phyloP scores from a whole-genome alignment of 2,113 vertebrate species.

The Brachyistius frenatus region DNA sequence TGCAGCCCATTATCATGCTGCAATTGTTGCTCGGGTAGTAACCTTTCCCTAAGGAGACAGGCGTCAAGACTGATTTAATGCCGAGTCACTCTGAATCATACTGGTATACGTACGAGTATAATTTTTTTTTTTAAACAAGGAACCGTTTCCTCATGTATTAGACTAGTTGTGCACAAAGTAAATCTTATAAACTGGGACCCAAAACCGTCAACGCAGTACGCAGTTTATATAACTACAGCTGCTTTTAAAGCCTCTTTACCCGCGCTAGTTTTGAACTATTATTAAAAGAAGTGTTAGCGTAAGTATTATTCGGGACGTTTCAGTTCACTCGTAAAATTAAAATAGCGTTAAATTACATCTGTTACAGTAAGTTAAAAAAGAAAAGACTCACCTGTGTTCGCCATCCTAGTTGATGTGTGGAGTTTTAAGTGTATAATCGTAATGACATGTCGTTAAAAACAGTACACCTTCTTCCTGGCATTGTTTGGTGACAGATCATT shows the following conservation, averaged over 20 bases:
- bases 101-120: neutral
- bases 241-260: too few relatives aligned
- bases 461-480: neutral
- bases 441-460: rapidly evolving
- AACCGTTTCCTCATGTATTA: too few relatives aligned
- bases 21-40: too few relatives aligned
- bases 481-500: slow-evolving; percentile 22
- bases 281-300: too few relatives aligned
- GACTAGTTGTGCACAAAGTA: too few relatives aligned
- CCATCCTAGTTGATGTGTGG: slow-evolving; percentile 33
- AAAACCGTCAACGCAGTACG: too few relatives aligned
- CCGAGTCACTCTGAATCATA: slow-evolving; percentile 21
- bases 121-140: too few relatives aligned
- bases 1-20: too few relatives aligned
- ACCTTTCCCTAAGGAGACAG: neutral
- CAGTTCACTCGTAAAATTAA: neutral
- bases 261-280: too few relatives aligned
- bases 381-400: slow-evolving; percentile 55
- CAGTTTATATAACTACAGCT: too few relatives aligned
- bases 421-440: neutral
- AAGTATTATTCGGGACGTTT: neutral
- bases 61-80: neutral
- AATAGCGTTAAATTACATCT: neutral
- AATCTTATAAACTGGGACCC: too few relatives aligned
- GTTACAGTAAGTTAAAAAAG: neutral